These are phyloP conservation scores for Cynaeus angustus DNA, from an alignment of 2,888 invertebrate genomes.

Conservation along the genomic window DNA sequence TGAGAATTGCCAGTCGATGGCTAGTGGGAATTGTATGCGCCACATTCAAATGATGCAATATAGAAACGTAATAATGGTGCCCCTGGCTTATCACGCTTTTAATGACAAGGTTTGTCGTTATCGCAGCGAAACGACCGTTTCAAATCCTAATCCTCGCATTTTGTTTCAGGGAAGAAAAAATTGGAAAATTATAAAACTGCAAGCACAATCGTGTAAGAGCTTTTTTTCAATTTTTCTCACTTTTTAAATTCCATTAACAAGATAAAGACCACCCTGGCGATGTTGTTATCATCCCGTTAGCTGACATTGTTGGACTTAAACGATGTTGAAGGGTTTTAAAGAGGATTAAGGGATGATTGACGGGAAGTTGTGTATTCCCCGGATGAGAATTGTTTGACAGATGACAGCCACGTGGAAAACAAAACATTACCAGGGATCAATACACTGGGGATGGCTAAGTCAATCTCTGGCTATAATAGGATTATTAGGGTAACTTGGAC, in stretches of 20 bases:
- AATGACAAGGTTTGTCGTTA: slow-evolving; percentile 55
- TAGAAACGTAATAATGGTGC: slow-evolving; percentile 64
- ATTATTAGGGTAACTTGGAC: slow-evolving; percentile 30
- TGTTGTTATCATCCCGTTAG: slow-evolving; percentile 56
- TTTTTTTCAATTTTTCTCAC: slow-evolving; percentile 2
- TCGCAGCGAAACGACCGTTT: slow-evolving; percentile 17
- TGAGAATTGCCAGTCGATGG: slow-evolving; percentile 26
- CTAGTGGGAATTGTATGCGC: slow-evolving; percentile 60
- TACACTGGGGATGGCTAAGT: slow-evolving; percentile 45
- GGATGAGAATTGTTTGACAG: slow-evolving; percentile 59
- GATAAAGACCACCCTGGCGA: slow-evolving; percentile 58
- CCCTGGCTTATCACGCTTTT: slow-evolving; percentile 65
- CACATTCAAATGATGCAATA: slow-evolving; percentile 67
- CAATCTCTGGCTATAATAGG: slow-evolving; percentile 45
- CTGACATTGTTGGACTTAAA: slow-evolving; percentile 64
- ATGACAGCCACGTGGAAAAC: slow-evolving; percentile 63
- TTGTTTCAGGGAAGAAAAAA: slow-evolving; percentile 16
- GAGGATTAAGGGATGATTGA: slow-evolving; percentile 63
- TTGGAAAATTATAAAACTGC: neutral
- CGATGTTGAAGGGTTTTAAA: slow-evolving; percentile 66
- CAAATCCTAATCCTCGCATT: slow-evolving; percentile 19
- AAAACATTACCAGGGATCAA: slow-evolving; percentile 43
- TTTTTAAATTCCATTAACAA: slow-evolving; percentile 51
- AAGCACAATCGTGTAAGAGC: neutral
- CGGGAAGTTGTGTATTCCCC: slow-evolving; percentile 53